A percentile compares a stretch with the other conserved stretches of the same genome.
These are phyloP conservation scores for Solea solea DNA, from an alignment of 2,113 vertebrate species.

Conservation along the genomic window DNA sequence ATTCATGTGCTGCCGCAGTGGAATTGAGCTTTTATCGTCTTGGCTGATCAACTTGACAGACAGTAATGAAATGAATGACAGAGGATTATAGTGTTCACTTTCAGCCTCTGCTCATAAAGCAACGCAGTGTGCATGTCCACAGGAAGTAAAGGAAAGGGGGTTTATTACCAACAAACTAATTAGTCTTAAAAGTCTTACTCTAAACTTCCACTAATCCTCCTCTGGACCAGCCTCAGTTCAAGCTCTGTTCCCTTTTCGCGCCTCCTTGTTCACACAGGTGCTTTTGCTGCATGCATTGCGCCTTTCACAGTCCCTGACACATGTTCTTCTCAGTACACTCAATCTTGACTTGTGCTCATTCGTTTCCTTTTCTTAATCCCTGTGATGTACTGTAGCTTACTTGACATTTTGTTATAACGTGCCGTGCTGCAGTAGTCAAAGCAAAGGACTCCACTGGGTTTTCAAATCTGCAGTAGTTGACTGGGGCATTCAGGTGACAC, in stretches of 20 bases:
- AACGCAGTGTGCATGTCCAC: constrained; percentile 17
- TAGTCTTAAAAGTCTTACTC: constrained; percentile 38
- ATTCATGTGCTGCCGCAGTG: constrained; percentile 42
- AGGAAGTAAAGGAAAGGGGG: constrained; percentile 35
- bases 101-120: constrained; percentile 33
- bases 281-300: constrained; percentile 3
- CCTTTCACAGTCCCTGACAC: constrained; percentile 11
- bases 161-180: constrained; percentile 63
- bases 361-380: constrained; percentile 42
- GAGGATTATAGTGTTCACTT: constrained; percentile 30
- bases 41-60: constrained; percentile 59
- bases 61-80: constrained; percentile 71
- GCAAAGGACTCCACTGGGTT: constrained; percentile 25
- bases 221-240: constrained; percentile 22
- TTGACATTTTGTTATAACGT: constrained; percentile 54
- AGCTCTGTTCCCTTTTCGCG: no score
- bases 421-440: constrained; percentile 41
- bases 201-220: constrained; percentile 6
- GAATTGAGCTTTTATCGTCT: constrained; percentile 54
- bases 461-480: background rate
- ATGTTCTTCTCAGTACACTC: constrained; percentile 17
- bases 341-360: constrained; percentile 22
- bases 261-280: constrained; percentile 8
- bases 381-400: constrained; percentile 21
- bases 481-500: background rate